Conservation (phyloP, 2,888 invertebrate genomes). For the Drosophila borborema region DNA sequence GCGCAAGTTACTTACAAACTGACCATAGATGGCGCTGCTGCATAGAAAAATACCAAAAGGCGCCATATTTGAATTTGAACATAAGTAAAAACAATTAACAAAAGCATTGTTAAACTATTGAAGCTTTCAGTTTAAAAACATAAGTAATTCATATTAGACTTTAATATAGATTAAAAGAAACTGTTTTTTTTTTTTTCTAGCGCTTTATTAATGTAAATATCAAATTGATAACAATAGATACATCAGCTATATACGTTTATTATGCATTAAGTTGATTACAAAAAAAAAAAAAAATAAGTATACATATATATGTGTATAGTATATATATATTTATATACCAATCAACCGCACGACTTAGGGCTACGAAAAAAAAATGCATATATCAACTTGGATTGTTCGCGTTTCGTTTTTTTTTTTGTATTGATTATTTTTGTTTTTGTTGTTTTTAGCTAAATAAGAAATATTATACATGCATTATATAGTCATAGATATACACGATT, state of each 20-base stretch:
- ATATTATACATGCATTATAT: constrained; percentile 29
- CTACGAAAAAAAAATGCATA: constrained; percentile 60
- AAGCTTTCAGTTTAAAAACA: neutral
- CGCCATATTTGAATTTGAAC: neutral
- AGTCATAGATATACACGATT: constrained; percentile 29
- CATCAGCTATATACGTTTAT: constrained; percentile 60
- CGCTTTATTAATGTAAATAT: constrained; percentile 76
- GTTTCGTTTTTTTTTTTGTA: constrained; percentile 5
- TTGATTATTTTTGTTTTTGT: neutral
- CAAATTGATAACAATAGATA: constrained; percentile 77
- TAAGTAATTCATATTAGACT: neutral
- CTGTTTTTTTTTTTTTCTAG: constrained; percentile 36
- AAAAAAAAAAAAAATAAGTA: constrained; percentile 33
- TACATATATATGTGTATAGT: constrained; percentile 26
- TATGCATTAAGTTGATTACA: constrained; percentile 43
- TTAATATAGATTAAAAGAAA: neutral
- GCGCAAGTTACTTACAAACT: neutral
- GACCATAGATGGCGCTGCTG: constrained; percentile 8
- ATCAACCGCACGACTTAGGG: constrained; percentile 71
- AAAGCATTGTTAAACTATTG: neutral
- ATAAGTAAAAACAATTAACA: neutral
- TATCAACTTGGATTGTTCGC: constrained; percentile 41
- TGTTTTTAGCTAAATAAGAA: constrained; percentile 27
- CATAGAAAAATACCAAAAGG: neutral
- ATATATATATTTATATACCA: constrained; percentile 52